Evolutionary conservation across 1,140 invertebrate species (phyloP).

Genomic region (Leucophenga varia): DNA sequence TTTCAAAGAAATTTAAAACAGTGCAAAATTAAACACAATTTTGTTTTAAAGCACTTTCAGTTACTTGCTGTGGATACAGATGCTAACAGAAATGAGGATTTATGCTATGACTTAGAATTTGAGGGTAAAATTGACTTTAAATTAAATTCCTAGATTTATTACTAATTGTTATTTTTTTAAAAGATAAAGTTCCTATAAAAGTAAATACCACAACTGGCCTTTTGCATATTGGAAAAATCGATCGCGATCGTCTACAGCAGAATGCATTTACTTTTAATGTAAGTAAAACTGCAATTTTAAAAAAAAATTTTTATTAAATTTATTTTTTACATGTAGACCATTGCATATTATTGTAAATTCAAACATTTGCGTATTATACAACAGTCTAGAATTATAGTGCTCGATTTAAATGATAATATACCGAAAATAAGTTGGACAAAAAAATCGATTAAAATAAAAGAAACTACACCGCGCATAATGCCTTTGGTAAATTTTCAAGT

Average conservation of each 20-base stretch:
- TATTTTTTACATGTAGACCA: too few species aligned
- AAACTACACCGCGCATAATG: slow-evolving; percentile 57
- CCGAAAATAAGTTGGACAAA: slow-evolving; percentile 52
- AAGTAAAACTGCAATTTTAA: slow-evolving; percentile 4
- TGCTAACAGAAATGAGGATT: too few species aligned
- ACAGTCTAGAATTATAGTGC: slow-evolving; percentile 58
- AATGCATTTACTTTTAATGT: slow-evolving; percentile 60
- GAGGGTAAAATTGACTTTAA: too few species aligned
- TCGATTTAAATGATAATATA: slow-evolving; percentile 61
- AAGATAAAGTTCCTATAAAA: too few species aligned
- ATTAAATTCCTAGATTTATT: too few species aligned
- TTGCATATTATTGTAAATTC: slow-evolving; percentile 59
- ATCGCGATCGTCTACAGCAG: slow-evolving; percentile 58
- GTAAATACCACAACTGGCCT: slow-evolving; percentile 40
- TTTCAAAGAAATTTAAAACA: too few species aligned
- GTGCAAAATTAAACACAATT: too few species aligned
- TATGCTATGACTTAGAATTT: too few species aligned
- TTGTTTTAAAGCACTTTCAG: too few species aligned
- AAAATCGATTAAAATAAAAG: slow-evolving; percentile 52
- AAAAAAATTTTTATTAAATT: too few species aligned
- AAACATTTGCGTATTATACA: slow-evolving; percentile 41
- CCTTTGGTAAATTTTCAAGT: slow-evolving; percentile 56
- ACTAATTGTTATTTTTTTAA: not conserved
- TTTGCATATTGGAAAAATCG: slow-evolving; percentile 58
- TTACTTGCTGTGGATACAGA: too few species aligned